A percentile compares a stretch with the other conserved stretches of the same genome.
Conservation (phyloP, 1,140 invertebrate species). For the Conus betulinus region DNA sequence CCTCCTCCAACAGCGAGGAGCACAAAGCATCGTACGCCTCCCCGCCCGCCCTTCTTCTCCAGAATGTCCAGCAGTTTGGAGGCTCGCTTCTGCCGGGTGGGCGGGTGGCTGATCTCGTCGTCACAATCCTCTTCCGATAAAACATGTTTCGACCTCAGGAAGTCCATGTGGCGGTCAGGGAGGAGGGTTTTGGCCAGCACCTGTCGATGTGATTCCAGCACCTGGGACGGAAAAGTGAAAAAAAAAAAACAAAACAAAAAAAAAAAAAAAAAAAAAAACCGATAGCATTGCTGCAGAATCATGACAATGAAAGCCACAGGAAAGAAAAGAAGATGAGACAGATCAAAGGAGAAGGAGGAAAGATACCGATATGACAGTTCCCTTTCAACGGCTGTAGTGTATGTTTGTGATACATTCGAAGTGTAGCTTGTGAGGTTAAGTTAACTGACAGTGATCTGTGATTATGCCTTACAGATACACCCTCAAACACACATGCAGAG, state of each 20-base stretch:
- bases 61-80: slow-evolving; percentile 58
- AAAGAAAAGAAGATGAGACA: not conserved
- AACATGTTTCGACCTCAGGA: slow-evolving; percentile 55
- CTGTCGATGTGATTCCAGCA: slow-evolving; percentile 55
- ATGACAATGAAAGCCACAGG: not conserved
- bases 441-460: too few relatives aligned
- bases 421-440: too few relatives aligned
- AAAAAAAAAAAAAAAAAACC: too few relatives aligned
- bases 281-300: too few relatives aligned
- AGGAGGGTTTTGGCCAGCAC: slow-evolving; percentile 50
- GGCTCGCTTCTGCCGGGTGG: slow-evolving; percentile 43
- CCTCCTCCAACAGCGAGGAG: slow-evolving; percentile 43
- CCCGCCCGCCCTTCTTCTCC: slow-evolving; percentile 48
- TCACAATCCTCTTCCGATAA: slow-evolving; percentile 58
- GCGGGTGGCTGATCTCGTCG: slow-evolving; percentile 39
- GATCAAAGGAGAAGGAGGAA: not conserved
- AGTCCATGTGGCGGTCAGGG: slow-evolving; percentile 55
- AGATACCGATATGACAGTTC: not conserved
- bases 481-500: too few relatives aligned
- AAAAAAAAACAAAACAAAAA: too few relatives aligned
- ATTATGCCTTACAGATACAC: too few relatives aligned
- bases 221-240: too few relatives aligned
- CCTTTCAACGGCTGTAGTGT: too few relatives aligned
- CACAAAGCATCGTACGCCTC: slow-evolving; percentile 54
- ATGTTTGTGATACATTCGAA: too few relatives aligned